Evolutionary conservation across 2,888 invertebrate species (phyloP).

Genomic region (Dicranocentrus wangi): DNA sequence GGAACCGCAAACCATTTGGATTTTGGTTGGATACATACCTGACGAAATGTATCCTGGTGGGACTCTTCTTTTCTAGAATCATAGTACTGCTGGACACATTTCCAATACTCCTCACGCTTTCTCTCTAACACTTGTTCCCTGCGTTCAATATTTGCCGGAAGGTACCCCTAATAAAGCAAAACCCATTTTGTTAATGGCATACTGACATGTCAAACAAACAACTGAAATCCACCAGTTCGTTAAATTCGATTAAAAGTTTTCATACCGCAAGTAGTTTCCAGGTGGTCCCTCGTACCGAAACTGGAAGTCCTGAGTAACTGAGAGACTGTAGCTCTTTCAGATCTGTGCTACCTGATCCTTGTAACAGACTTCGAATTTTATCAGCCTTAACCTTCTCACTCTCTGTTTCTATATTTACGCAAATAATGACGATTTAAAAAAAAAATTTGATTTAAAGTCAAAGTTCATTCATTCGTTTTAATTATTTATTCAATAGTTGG

Average conservation of each 20-base stretch:
- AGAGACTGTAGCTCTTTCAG: constrained; percentile 89
- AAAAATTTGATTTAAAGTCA: too few species aligned
- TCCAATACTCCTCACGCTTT: constrained; percentile 96
- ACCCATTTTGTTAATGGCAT: too few species aligned
- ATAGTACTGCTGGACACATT: constrained; percentile 96
- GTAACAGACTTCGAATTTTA: constrained; percentile 86
- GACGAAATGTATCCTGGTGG: constrained; percentile 93
- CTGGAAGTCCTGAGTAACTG: constrained; percentile 98
- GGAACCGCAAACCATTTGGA: too few species aligned
- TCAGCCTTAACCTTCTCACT: constrained; percentile 83
- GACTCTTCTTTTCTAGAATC: constrained; percentile 90
- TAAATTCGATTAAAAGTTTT: too few species aligned
- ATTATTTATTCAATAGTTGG: too few species aligned
- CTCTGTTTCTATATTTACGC: constrained; percentile 74
- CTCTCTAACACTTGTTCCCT: constrained; percentile 89
- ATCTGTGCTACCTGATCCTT: constrained; percentile 83
- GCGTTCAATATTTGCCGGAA: constrained; percentile 93
- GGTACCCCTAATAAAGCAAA: constrained; percentile 88
- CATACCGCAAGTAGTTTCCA: constrained; percentile 82
- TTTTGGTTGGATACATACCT: too few species aligned
- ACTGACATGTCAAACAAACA: too few species aligned
- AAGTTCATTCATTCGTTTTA: neutral
- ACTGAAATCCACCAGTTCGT: too few species aligned
- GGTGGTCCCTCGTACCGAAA: constrained; percentile 83
- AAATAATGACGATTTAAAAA: neutral